Evolutionary conservation across 2,888 invertebrate species (phyloP), one percentile per base, ranked within the genome.

Genomic region (Drosophila algonquin): DNA sequence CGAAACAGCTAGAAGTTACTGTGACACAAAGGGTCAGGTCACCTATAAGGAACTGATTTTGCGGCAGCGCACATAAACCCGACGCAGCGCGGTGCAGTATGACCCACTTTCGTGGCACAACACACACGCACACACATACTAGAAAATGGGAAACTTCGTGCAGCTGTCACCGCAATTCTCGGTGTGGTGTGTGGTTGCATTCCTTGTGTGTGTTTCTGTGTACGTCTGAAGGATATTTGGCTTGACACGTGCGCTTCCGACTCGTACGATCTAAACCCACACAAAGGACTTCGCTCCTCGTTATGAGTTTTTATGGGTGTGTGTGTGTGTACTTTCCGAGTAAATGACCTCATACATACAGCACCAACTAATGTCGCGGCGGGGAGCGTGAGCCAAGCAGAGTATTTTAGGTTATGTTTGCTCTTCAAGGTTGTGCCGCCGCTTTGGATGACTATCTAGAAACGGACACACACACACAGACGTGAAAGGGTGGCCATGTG

Each of bases 331-430:
- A 74, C 57, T 77, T 63, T 62, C 54, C 58, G 75, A 87, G 84
- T 87, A 89, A 85, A 84, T 85, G 85, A 85, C 85, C 89, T 85
- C 85, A 85, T 89, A 63, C 73, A 58, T 52, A 62, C 35, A 60
- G 50, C 8, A 16, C 12, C 52, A 21, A 50, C 56, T 58, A 64
- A 14, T 50, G 57, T 53, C 52, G 47, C 55, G 50, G 40, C 45
- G 55, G 59, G 45, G 50, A 52, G 46, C 57, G 64, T 58, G 47
- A 65, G 44, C 10, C 32, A 44, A 30, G 30, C 14, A 52, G 44
- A 65, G 53, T 52, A 72, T 75, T 82, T 84, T 82, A 84, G 88
- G 88, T 84, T 84, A 88, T 82, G 88, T 83, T 81, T 68, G 62
- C 46, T 10, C 76, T 65, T 81, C 85, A 83, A 83, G 87, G 83